phyloP scores from a whole-genome alignment of 2,113 vertebrate genomes.

The Cricetomys ansorgei region DNA sequence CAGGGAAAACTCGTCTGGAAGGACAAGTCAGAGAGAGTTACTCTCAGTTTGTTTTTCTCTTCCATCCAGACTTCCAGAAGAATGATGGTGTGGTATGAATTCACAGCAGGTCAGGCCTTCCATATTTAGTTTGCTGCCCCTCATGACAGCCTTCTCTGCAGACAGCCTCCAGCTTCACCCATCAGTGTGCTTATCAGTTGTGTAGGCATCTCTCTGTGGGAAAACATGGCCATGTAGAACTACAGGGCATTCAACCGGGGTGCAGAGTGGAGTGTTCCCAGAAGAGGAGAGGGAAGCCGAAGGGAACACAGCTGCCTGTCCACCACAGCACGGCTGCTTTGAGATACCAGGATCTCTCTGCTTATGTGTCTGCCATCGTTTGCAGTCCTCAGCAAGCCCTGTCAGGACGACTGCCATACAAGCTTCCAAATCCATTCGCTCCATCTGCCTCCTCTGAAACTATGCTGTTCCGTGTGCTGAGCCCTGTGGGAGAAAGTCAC shows the following conservation, averaged over 20 bases:
- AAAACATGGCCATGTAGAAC: neutral
- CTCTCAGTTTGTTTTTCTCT: neutral
- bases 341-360: neutral
- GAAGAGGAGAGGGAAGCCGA: too few species aligned
- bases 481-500: too few species aligned
- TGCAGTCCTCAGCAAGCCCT: neutral
- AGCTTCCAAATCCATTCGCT: neutral
- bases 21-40: neutral
- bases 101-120: neutral
- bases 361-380: neutral
- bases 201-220: neutral
- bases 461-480: neutral
- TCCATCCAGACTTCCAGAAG: neutral
- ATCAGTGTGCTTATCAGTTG: neutral
- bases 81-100: accelerated
- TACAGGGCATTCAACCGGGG: accelerated
- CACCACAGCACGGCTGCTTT: neutral
- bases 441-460: neutral
- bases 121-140: neutral
- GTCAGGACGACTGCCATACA: neutral
- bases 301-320: neutral
- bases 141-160: neutral
- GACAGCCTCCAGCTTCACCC: neutral
- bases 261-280: neutral
- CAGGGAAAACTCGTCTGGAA: neutral